These are phyloP conservation scores for Porites evermanni DNA, from an alignment of 92 coral and sea anemone species.

Conservation along the genomic window DNA sequence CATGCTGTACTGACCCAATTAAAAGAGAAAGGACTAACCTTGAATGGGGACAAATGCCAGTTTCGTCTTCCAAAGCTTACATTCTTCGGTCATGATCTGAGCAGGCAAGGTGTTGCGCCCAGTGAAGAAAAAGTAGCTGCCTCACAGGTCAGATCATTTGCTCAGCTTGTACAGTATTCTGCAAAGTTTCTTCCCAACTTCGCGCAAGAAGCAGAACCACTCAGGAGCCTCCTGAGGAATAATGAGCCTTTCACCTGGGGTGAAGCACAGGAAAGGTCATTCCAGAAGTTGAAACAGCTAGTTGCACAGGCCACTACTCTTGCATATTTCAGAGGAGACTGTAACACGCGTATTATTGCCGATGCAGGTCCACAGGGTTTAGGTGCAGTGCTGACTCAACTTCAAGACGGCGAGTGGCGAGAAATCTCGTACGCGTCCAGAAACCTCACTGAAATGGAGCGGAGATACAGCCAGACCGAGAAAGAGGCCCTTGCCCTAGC, in stretches of 20 bases:
- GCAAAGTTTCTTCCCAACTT: conserved; percentile 65
- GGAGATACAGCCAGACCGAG: conserved; percentile 51
- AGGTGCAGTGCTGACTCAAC: conserved; percentile 55
- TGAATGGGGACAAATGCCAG: conserved; percentile 60
- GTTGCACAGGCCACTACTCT: conserved; percentile 46
- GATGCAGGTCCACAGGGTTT: conserved; percentile 62
- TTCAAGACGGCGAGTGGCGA: conserved; percentile 55
- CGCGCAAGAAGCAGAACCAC: conserved; percentile 10
- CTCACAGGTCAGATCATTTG: conserved; percentile 62
- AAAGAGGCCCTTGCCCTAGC: conserved; percentile 61
- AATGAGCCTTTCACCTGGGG: conserved; percentile 57
- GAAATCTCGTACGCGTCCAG: conserved; percentile 57
- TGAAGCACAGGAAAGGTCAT: conserved; percentile 49
- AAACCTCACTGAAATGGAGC: conserved; percentile 60
- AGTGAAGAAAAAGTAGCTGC: conserved; percentile 65
- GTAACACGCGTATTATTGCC: conserved; percentile 52
- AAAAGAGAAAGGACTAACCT: conserved; percentile 34
- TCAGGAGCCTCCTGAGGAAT: conserved; percentile 51
- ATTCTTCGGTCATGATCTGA: conserved; percentile 63
- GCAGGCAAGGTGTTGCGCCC: conserved; percentile 51
- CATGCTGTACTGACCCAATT: too few relatives aligned
- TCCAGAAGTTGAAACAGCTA: conserved; percentile 62
- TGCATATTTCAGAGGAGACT: conserved; percentile 60
- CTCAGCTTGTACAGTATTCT: conserved; percentile 52
- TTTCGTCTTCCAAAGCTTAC: conserved; percentile 58